Conservation (phyloP, 2,888 invertebrate genomes). For the Volucella inanis region DNA sequence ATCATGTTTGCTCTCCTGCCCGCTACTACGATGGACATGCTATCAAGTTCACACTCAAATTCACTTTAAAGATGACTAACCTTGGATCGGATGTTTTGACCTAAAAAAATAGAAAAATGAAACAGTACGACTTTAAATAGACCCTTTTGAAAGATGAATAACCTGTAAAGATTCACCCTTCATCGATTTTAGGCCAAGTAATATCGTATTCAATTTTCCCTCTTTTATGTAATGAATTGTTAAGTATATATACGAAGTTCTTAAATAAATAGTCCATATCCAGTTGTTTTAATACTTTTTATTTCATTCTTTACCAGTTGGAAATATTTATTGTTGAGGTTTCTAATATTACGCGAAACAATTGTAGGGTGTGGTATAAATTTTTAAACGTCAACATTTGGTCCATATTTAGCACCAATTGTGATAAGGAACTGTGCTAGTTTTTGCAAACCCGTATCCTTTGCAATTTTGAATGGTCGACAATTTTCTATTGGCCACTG, state of each 20-base stretch:
- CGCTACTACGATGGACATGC: slow-evolving; percentile 51
- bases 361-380: slow-evolving; percentile 68
- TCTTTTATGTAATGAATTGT: slow-evolving; percentile 34
- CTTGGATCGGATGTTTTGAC: slow-evolving; percentile 56
- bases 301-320: slow-evolving; percentile 59
- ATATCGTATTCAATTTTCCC: no score
- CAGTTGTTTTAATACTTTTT: slow-evolving; percentile 53
- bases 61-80: slow-evolving; percentile 52
- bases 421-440: slow-evolving; percentile 57
- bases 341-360: slow-evolving; percentile 60
- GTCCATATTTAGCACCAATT: slow-evolving; percentile 63
- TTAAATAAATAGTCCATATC: slow-evolving; percentile 63
- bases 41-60: slow-evolving; percentile 43
- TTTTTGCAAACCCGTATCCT: slow-evolving; percentile 61
- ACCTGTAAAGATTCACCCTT: slow-evolving; percentile 16
- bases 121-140: slow-evolving; percentile 25
- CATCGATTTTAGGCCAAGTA: no score
- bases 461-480: slow-evolving; percentile 48
- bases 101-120: slow-evolving; percentile 40
- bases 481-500: slow-evolving; percentile 47
- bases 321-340: slow-evolving; percentile 50
- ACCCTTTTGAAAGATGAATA: slow-evolving; percentile 36
- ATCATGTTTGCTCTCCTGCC: background rate
- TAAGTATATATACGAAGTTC: slow-evolving; percentile 57
- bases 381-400: slow-evolving; percentile 63